Base-by-base conservation (phyloP, 2,113 vertebrate species). In the Chaetops frenatus region DNA sequence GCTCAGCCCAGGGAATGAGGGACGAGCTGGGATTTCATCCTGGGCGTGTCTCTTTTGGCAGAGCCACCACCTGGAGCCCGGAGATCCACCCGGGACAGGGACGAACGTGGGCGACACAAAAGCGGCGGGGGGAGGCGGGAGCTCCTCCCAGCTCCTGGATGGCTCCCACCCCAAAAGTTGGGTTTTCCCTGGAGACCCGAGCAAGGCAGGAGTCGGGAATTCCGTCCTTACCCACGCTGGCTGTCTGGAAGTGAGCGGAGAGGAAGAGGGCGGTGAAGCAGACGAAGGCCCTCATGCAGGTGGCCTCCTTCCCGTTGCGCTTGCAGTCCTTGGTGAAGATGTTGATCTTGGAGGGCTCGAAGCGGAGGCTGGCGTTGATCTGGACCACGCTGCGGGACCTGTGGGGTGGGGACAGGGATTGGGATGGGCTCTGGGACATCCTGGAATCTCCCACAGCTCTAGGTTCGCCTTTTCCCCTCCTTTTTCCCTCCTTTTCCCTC, bases 261-360 rank as follows among this genome's bases (percentile, higher is more conserved):
- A 98, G 98, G 97, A 99, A 98, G 58, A 98, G 56, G 4, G 99
- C 97, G 4, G 98, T 98, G 97, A 99, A 98, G 96, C 99, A 99
- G 85, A 99, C 90, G 27, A 98, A 98, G 88, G 99, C 98, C 0
- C 98, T 98, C 98, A 99, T 98, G 84, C 99, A 99, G 84, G 99
- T 99, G 95, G 99, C 99, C 2, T 99, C 99, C 94, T 98, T 99
- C 42, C 99, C 99, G 0, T 97, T 98, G 76, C 99, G 96, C 92
- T 93, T 97, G 96, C 99, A 99, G 97, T 99, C 99, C 94, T 99
- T 99, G 98, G 98, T 98, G 97, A 99, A 99, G 97, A 99, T 98
- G 98, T 99, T 99, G 97, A 99, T 97, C 94, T 99, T 99, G 94
- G 97, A 58, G 8, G 99, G 99, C 96, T 99, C 99, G 6, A 99